Base-by-base conservation (phyloP, 2,888 invertebrate species). In the Aquatica leii region DNA sequence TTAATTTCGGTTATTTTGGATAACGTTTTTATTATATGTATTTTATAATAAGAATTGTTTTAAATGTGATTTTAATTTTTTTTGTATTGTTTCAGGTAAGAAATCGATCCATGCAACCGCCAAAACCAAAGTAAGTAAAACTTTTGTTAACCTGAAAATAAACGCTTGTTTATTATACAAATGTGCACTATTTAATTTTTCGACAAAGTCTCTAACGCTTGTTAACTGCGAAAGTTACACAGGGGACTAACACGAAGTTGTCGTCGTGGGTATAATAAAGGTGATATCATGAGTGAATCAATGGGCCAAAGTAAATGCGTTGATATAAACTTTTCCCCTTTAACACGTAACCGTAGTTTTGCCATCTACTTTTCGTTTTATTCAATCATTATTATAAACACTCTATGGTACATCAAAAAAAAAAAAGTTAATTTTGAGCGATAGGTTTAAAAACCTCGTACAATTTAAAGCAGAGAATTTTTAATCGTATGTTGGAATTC, bases 401-500 rank as follows among this genome's bases (percentile, higher is more conserved):
- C 24, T 4, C 24, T n/a, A n/a, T n/a, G n/a, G n/a, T n/a, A n/a
- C n/a, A n/a, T n/a, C n/a, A n/a, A n/a, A n/a, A n/a, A n/a, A n/a
- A n/a, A 24, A n/a, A 2, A 46, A 18, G 17, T n/a, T 17, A 18
- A 46, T 46, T 20, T 18, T 4, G 17, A 46, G 11, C 11, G 20
- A 46, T 17, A 18, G 3, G 41, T 14, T 14, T 2, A 15, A 15
- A 48, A 17, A 48, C 34, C 24, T 24, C n/a, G 18, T 15, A 48
- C n/a, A 48, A 18, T 48, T 15, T n/a, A 50, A 50, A 50, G 24
- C 20, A 53, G 46, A 31, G 34, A 49, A 56, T 62, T 59, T 63
- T 63, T 63, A 63, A 63, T 59, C 59, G 50, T 50, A 35, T 55
- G 49, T 53, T 54, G 63, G 63, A 59, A 63, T 55, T 34, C 49